Base-by-base conservation (phyloP, 2,113 vertebrate genomes). In the Macrotis lagotis region DNA sequence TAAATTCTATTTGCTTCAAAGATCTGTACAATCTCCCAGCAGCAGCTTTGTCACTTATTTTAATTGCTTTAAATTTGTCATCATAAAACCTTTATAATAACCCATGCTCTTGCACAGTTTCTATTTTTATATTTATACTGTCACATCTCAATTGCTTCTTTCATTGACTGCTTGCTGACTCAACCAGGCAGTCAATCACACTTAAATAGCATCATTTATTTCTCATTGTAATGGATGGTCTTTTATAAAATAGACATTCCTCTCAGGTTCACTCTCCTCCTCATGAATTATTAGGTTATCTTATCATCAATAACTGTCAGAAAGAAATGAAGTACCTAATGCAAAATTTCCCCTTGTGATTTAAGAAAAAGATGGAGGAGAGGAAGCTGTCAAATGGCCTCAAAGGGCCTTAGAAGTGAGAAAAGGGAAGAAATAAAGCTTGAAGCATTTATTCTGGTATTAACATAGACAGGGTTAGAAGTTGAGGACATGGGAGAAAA, bases 251-350 rank as follows among this genome's bases (percentile, higher is more conserved):
- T 90, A 97, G 53, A 93, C 92, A 92, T 88, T 90, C 59, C 74
- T 24, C 91, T 90, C 55, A 92, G 96, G 95, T 91, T 92, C 95
- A 93, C 25, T 96, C 95, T 97, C 89, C 55, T 97, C 55, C 91
- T 55, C 48, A 14, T 22, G 48, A 94, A 92, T 59, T 97, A 93
- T 96, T 96, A 92, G 50, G 91, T 96, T 97, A 96, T 97, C 95
- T 97, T 95, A 90, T 91, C 96, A 96, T 91, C 96, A 95, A 95
- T 92, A 95, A 93, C 88, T 51, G 53, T 53, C 88, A 89, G 44
- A 51, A 91, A 97, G 94, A 97, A 96, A 94, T 93, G 92, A 93
- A 88, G 92, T 92, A 94, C 95, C 91, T 91, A 91, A 93, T 97
- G 83, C 83, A 96, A 96, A 95, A 91, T 3, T 91, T 94, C 51